phyloP scores from a whole-genome alignment of 2,888 invertebrate species.

The Margaritifera margaritifera region DNA sequence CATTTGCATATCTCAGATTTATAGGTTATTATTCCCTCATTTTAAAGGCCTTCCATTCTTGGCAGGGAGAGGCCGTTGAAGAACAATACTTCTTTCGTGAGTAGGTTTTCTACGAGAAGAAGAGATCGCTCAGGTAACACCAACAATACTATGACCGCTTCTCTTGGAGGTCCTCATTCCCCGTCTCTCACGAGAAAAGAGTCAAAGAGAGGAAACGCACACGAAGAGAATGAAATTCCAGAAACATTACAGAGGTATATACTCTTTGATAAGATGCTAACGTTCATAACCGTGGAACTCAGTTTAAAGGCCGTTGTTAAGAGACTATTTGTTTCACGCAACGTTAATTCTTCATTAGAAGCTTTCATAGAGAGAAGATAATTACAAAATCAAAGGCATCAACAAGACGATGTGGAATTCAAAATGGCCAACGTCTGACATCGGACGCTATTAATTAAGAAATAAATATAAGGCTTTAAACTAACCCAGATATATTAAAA shows the following conservation, averaged over 20 bases:
- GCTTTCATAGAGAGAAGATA: too few relatives aligned
- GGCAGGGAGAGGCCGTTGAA: slow-evolving; percentile 79
- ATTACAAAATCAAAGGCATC: too few relatives aligned
- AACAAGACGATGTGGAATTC: too few relatives aligned
- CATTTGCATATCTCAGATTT: not conserved
- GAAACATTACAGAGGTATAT: slow-evolving; percentile 61
- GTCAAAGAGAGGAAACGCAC: slow-evolving; percentile 37
- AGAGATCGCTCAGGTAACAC: slow-evolving; percentile 53
- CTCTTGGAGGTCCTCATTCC: slow-evolving; percentile 51
- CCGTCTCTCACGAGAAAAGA: slow-evolving; percentile 54
- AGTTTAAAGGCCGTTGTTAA: too few relatives aligned
- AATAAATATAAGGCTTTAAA: too few relatives aligned
- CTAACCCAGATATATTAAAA: too few relatives aligned
- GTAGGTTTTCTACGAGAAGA: slow-evolving; percentile 81
- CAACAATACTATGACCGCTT: slow-evolving; percentile 27
- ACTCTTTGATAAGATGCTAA: not conserved
- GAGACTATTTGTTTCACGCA: too few relatives aligned
- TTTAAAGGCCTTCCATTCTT: not conserved
- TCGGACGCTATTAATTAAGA: too few relatives aligned
- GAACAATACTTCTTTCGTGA: slow-evolving; percentile 94
- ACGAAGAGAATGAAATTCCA: slow-evolving; percentile 45
- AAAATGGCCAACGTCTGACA: too few relatives aligned
- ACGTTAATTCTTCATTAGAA: too few relatives aligned
- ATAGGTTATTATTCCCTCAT: not conserved
- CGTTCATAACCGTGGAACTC: not conserved